Percentiles rank a stretch among this genome's conserved stretches.
Conservation (phyloP, 2,797 vertebrate species). For the Zalophus californianus region DNA sequence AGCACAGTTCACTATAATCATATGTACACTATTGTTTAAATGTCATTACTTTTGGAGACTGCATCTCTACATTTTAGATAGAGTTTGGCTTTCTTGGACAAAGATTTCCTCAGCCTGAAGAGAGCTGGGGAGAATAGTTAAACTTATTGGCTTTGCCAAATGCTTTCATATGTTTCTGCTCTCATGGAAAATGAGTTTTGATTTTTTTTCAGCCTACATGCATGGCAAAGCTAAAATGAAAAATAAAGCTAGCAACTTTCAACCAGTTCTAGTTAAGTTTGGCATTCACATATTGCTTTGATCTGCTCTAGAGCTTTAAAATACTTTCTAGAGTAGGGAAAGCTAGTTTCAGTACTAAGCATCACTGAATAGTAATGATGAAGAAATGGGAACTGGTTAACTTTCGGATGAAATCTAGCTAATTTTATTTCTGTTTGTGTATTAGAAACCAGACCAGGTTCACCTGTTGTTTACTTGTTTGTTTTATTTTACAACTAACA, state of each 20-base stretch:
- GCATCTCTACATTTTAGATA: slow-evolving; percentile 11
- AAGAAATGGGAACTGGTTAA: background rate
- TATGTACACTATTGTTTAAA: slow-evolving; percentile 32
- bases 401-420: slow-evolving; percentile 25
- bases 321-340: slow-evolving; percentile 47
- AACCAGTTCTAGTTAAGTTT: slow-evolving; percentile 58
- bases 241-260: slow-evolving; percentile 70
- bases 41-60: slow-evolving; percentile 44
- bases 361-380: background rate
- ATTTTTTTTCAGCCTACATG: slow-evolving; percentile 76
- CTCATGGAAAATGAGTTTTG: slow-evolving; percentile 81
- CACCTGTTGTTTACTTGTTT: background rate
- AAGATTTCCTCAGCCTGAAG: slow-evolving; percentile 50
- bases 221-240: slow-evolving; percentile 66
- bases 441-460: slow-evolving; percentile 45
- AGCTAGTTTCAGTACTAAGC: slow-evolving; percentile 26
- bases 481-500: slow-evolving; percentile 22
- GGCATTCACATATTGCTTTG: slow-evolving; percentile 59
- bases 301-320: slow-evolving; percentile 49
- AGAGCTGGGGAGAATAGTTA: slow-evolving; percentile 64
- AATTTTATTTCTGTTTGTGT: slow-evolving; percentile 62
- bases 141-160: slow-evolving; percentile 75
- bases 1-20: slow-evolving; percentile 33
- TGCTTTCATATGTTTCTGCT: slow-evolving; percentile 79
- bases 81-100: slow-evolving; percentile 45